Percentiles rank a stretch among this genome's conserved stretches.
Evolutionary conservation across 2,888 invertebrate species (phyloP).

Genomic region (Rhagonycha fulva): DNA sequence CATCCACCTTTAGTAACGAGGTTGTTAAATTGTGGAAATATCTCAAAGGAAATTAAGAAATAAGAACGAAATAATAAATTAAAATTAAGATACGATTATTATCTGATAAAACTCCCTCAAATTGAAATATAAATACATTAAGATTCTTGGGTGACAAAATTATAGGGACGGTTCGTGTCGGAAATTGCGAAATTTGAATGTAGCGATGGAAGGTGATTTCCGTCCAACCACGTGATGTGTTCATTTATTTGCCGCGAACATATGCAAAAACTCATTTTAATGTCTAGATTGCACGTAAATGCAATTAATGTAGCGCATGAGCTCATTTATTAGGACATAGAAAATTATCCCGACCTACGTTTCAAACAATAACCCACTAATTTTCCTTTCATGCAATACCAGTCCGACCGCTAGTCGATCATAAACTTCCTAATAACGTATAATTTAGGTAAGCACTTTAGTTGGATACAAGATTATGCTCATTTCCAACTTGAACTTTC

Average conservation of each 20-base stretch:
- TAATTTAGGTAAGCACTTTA: constrained; percentile 19
- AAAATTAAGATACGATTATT: constrained; percentile 31
- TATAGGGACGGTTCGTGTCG: constrained; percentile 51
- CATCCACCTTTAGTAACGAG: not conserved
- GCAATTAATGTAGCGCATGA: constrained; percentile 35
- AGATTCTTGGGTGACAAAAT: constrained; percentile 49
- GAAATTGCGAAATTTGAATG: constrained; percentile 55
- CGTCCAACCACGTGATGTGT: constrained; percentile 46
- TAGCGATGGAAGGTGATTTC: constrained; percentile 51
- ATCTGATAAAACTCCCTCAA: constrained; percentile 37
- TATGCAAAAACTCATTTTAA: constrained; percentile 36
- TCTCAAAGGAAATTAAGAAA: constrained; percentile 40
- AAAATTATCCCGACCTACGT: constrained; percentile 34
- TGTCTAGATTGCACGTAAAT: constrained; percentile 35
- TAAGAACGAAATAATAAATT: constrained; percentile 42
- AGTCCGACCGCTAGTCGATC: constrained; percentile 11
- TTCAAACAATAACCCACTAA: constrained; percentile 33
- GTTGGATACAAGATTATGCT: constrained; percentile 10
- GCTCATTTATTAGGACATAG: constrained; percentile 34
- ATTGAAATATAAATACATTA: constrained; percentile 52
- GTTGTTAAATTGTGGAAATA: not conserved
- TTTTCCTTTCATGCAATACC: constrained; percentile 30
- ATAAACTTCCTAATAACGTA: constrained; percentile 25
- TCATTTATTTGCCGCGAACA: constrained; percentile 36
- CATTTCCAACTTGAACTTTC: constrained; percentile 5